phyloP scores from a whole-genome alignment of 2,113 vertebrate genomes.

The Anthoscopus minutus region DNA sequence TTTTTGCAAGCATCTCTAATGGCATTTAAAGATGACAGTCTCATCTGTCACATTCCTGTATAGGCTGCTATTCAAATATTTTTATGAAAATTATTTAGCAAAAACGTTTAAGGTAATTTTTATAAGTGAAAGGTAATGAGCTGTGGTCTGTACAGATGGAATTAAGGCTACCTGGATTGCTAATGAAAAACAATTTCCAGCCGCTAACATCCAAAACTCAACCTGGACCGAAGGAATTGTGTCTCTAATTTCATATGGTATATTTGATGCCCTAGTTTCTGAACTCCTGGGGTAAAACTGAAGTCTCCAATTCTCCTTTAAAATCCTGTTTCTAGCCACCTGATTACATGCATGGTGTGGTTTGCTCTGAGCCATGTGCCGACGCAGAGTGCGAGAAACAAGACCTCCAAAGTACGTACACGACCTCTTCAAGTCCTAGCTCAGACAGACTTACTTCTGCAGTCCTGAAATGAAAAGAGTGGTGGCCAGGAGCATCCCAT shows the following conservation, averaged over 20 bases:
- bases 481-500: neutral
- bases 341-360: accelerated
- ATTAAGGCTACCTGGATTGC: neutral
- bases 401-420: neutral
- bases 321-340: neutral
- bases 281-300: neutral
- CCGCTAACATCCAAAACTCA: neutral
- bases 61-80: neutral
- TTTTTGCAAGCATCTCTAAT: neutral
- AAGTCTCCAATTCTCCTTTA: neutral
- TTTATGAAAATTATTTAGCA: neutral
- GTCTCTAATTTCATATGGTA: neutral
- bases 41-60: neutral
- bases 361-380: neutral
- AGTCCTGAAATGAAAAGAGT: neutral
- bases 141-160: neutral
- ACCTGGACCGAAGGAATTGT: neutral
- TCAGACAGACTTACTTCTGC: neutral
- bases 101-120: neutral
- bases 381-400: neutral
- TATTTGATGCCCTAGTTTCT: neutral
- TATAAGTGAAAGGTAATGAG: neutral
- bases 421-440: neutral
- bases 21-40: neutral
- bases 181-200: neutral